Percentiles rank a stretch among this genome's conserved stretches.
phyloP scores from a whole-genome alignment of 2,888 invertebrate genomes.

The Acleris sparsana region DNA sequence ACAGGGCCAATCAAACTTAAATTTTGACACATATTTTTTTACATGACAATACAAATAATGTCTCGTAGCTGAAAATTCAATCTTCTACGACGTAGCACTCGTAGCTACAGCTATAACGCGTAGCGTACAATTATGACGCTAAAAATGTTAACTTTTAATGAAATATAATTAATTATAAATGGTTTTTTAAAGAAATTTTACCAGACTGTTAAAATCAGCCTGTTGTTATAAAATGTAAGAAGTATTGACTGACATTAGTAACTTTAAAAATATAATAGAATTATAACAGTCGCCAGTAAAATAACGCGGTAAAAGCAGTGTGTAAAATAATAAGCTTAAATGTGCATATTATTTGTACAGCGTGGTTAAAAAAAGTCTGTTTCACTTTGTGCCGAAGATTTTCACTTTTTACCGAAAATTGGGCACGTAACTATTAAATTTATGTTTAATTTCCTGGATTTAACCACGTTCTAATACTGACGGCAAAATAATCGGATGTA shows the following conservation, averaged over 20 bases:
- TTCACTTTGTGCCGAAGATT: not conserved
- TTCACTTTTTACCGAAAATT: not conserved
- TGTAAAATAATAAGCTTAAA: not conserved
- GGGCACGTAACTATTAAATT: not conserved
- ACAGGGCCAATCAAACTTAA: not conserved
- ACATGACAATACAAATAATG: not conserved
- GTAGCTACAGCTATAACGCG: conserved; percentile 6
- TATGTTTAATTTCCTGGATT: not conserved
- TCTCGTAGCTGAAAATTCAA: not conserved
- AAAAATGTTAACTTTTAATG: no score
- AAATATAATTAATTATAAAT: no score
- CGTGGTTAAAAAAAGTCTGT: not conserved
- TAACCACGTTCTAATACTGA: conserved; percentile 14
- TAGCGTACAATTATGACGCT: not conserved
- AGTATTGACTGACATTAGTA: conserved; percentile 9
- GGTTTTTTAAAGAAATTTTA: no score
- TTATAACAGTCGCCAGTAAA: conserved; percentile 16
- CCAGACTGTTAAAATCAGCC: no score
- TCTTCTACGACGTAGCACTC: conserved; percentile 25
- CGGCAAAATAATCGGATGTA: conserved; percentile 1
- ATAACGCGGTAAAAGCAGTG: conserved; percentile 22
- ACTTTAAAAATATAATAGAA: conserved; percentile 24
- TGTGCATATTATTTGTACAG: not conserved
- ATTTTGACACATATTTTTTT: no score
- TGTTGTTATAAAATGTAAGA: no score